phyloP scores from a whole-genome alignment of 2,113 vertebrate genomes.

The Etia nguti region DNA sequence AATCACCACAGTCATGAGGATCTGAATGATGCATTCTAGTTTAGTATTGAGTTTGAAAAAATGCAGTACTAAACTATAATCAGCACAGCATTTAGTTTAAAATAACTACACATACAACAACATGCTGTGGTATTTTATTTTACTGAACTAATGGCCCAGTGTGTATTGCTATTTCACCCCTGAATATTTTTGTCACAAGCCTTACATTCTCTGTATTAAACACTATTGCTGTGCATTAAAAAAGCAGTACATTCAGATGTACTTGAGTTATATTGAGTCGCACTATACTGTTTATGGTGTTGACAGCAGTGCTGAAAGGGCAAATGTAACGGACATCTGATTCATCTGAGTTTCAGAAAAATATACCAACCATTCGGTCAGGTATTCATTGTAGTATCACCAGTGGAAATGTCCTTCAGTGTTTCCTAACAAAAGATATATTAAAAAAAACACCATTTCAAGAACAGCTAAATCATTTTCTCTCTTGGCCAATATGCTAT shows the following conservation, averaged over 20 bases:
- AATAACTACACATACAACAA: neutral
- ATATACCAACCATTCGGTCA: neutral
- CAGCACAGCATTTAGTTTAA: neutral
- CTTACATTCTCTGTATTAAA: neutral
- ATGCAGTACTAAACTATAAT: rapidly evolving
- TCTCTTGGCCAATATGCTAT: neutral
- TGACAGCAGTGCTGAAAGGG: neutral
- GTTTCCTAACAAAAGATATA: neutral
- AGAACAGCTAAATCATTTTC: neutral
- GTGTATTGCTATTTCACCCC: neutral
- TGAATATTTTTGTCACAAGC: neutral
- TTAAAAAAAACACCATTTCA: neutral
- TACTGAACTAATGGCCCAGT: neutral
- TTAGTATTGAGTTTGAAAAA: neutral
- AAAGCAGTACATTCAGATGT: neutral
- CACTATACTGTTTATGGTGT: neutral
- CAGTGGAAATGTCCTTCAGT: neutral
- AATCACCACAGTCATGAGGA: neutral
- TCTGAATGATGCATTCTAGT: neutral
- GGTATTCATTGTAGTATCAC: neutral
- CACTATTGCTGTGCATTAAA: neutral
- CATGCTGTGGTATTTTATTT: neutral
- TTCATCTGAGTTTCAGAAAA: neutral
- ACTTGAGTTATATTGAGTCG: neutral
- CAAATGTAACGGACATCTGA: neutral